Evolutionary conservation across 2,113 vertebrate species (phyloP), one percentile per base, ranked within the genome.

Genomic region (Gnathonemus longibarbis): DNA sequence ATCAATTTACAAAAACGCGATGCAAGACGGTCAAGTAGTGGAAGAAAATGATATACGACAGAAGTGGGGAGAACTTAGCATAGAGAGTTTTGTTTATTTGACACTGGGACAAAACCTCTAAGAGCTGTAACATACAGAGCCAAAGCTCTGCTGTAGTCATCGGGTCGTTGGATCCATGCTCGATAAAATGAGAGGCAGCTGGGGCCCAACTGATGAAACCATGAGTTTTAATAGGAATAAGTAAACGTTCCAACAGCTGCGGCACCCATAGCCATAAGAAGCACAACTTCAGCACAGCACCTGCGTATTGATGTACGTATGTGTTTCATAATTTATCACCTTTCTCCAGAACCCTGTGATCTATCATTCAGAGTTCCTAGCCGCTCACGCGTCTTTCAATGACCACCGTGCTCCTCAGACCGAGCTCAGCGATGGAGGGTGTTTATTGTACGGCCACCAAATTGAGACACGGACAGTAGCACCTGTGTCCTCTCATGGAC

Each of bases 401-500:
- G 80, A 42, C 35, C 19, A 35, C 66, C 31, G 31, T 31, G 66
- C 66, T 17, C 11, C 66, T 4, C 31, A 24, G 83, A 4, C 19
- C 9, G 5, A 87, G 52, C 31, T 53, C 83, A 19, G 86, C 5
- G 0, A 87, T 39, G 39, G 62, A 39, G 53, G 53, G 3, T 15
- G 87, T 88, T 62, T 88, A 88, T 46, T 88, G 87, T 66, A 8
- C 49, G 2, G n/a, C 27, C 42, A n/a, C 53, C 53, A 66, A 62
- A 88, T 52, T 31, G 35, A 58, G 56, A 88, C 86, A 58, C 86
- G 27, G 39, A 87, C 52, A 56, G 50, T 53, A 87, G 49, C 86
- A 62, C 56, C 87, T 66, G 53, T 88, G 87, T 62, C 87, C 56
- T 13, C 49, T n/a, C 35, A 1, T 88, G 87, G 53, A 88, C 87